Base-by-base conservation (phyloP, 2,113 vertebrate species). In the Heptranchias perlo region DNA sequence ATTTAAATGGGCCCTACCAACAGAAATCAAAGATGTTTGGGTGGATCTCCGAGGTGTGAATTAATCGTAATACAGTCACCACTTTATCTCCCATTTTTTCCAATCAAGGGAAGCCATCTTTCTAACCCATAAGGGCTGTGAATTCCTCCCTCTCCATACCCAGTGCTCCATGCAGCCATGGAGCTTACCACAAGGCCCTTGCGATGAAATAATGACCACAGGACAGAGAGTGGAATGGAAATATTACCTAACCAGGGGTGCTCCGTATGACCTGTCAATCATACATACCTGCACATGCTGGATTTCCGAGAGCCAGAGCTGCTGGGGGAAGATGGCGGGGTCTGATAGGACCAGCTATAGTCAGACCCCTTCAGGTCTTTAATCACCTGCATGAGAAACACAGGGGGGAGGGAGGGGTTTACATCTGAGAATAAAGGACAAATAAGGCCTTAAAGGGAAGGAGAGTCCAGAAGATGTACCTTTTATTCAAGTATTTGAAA, bases 311-410 rank as follows among this genome's bases (percentile, higher is more conserved):
- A 99, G 96, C 98, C 97, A 11, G 98, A 98, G 97, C 98, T 99
- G 97, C 98, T 99, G 89, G 99, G 99, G 0, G 99, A 99, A 0
- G 99, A 99, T 0, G 99, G 99, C 0, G 99, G 99, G 0, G 99
- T 99, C 97, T 99, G 99, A 97, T 99, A 99, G 49, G 99, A 99
- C 99, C 99, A 99, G 97, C 98, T 99, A 96, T 98, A 99, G 96
- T 99, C 99, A 0, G 99, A 99, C 94, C 99, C 99, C 97, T 99
- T 99, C 96, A 99, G 97, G 97, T 99, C 99, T 96, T 99, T 98
- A 97, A 99, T 99, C 96, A 99, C 99, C 99, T 99, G 97, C 8
- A 92, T 93, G 58, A 84, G 62, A n/a, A n/a, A 49, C 54, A 64
- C 10, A 96, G 28, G 3, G 54, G 21, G 39, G 18, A 4, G 23